Base-by-base conservation (phyloP, 2,797 vertebrate genomes). In the Brachyalestes nurse region DNA sequence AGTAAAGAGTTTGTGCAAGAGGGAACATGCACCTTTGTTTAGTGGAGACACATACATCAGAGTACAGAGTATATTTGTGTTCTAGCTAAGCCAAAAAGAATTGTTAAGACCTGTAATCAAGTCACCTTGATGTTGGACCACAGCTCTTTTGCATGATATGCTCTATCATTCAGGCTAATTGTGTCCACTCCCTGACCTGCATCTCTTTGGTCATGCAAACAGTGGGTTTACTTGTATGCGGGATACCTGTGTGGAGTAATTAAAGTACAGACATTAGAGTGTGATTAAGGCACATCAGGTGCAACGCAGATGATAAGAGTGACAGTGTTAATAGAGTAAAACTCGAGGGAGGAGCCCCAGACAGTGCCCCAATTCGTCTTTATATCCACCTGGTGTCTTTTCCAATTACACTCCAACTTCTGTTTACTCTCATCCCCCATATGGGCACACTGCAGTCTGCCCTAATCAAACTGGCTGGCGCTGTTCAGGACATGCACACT, bases 311-410 rank as follows among this genome's bases (percentile, higher is more conserved):
- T 93, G 93, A 93, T 92, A 91, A 90, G 90, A 92, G 92, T 93
- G 93, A 93, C 93, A 92, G 90, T 91, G 93, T 90, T 95, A 94
- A 94, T 93, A 90, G 93, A 92, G 89, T 87, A 87, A 86, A 89
- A 88, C 93, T 92, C 93, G 79, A 84, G 92, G 92, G 92, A 93
- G 88, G 89, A 91, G 93, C 90, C 91, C 88, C 88, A 79, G 87
- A 89, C 90, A 87, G 88, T 88, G 81, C 86, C 85, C 90, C 88
- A 74, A 94, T 94, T 92, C 89, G 88, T 94, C 94, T 94, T 94
- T 90, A 93, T 93, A 94, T 94, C 89, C 87, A 90, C 90, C 90
- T 90, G 87, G 91, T 93, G 92, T 92, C 90, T 92, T 91, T 90
- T 91, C 89, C 91, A 95, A 94, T 94, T 94, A 94, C 86, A 82